Evolutionary conservation across 2,888 invertebrate genomes (phyloP), one percentile per base, ranked within the genome.

Genomic region (Zhuqinia jingwanae): DNA sequence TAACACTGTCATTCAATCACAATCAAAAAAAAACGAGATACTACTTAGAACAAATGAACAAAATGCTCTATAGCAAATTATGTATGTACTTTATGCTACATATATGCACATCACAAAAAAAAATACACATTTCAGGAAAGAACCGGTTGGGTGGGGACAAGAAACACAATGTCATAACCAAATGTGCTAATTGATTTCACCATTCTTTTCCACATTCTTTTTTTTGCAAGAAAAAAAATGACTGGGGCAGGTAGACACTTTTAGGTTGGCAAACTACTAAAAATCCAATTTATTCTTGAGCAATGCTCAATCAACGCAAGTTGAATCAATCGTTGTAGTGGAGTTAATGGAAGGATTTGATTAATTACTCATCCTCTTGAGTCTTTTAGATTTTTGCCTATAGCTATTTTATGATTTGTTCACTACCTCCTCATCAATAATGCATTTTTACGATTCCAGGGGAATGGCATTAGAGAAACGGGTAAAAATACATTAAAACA

Each of bases 171-270:
- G 45, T 50, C 53, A 73, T 73, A 73, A 63, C 8, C 3, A 36
- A 36, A 10, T 63, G 83, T 45, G 42, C 83, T 83, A 83, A 83
- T 83, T 83, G 83, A 83, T 83, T 83, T 83, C 68, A 50, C 17
- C 36, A 36, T 36, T 36, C 13, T 63, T 45, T 50, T 68, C 2
- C 20, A 70, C 25, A 47, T 6, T 5, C 6, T 36, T 36, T 36
- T 8, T 45, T 10, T 25, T 25, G 30, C 27, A 82, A 11, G 20
- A 13, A 36, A 17, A 63, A 22, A 20, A 10, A 27, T 8, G 36
- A 56, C 20, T 53, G 50, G 30, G 17, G 30, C 50, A 45, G 8
- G n/a, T 65, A 20, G 30, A 42, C 2, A 15, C 8, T 27, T 47
- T 50, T 45, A 68, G 20, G 13, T 1, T 45, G 0, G 25, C 5